These are phyloP conservation scores for Chromoteleia sp. DNA, from an alignment of 2,888 invertebrate species.

Conservation along the genomic window DNA sequence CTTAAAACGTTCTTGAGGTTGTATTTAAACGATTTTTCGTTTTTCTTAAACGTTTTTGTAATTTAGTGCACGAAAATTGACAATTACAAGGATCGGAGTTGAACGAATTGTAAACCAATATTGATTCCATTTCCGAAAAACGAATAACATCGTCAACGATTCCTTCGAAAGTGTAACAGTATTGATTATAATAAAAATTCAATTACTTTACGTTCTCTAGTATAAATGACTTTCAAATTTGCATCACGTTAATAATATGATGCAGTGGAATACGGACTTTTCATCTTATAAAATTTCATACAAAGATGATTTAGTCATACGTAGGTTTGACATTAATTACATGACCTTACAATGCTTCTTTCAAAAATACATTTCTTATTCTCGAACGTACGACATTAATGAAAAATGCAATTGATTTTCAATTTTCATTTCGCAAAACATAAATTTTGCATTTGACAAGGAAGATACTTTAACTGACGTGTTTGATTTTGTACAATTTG, in stretches of 20 bases:
- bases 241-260: slow-evolving; percentile 14
- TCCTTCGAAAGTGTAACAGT: slow-evolving; percentile 12
- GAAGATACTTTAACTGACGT: not conserved
- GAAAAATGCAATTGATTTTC: slow-evolving; percentile 20
- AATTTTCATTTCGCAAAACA: slow-evolving; percentile 25
- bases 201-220: slow-evolving; percentile 11
- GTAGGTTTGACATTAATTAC: slow-evolving; percentile 58
- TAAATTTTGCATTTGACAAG: slow-evolving; percentile 3
- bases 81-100: too few relatives aligned
- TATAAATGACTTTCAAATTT: slow-evolving; percentile 42
- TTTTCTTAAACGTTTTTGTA: too few relatives aligned
- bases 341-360: slow-evolving; percentile 58
- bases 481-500: not conserved
- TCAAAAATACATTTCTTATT: slow-evolving; percentile 54
- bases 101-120: too few relatives aligned
- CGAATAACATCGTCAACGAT: not conserved
- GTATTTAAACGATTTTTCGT: too few relatives aligned
- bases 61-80: too few relatives aligned
- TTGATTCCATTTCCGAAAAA: too few relatives aligned
- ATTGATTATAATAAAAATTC: slow-evolving; percentile 28
- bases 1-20: too few relatives aligned
- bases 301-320: slow-evolving; percentile 51
- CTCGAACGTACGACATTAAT: slow-evolving; percentile 7
- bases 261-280: slow-evolving; percentile 27
- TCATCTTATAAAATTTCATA: slow-evolving; percentile 56